phyloP scores from a whole-genome alignment of 2,797 vertebrate species.

The Poecilia wingei region DNA sequence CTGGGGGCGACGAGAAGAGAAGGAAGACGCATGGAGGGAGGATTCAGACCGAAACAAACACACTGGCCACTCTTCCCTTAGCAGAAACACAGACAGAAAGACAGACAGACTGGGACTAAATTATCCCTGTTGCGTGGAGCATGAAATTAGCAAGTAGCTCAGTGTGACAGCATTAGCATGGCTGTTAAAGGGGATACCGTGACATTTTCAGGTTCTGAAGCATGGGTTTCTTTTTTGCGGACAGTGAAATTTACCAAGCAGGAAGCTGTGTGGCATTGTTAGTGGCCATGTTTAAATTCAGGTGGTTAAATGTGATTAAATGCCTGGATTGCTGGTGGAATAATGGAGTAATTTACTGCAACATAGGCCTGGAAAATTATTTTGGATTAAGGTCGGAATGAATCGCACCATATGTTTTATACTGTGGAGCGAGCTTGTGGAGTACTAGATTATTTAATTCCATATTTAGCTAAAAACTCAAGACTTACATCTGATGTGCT shows the following conservation, averaged over 20 bases:
- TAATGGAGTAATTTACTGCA: conserved; percentile 28
- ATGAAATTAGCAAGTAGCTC: conserved; percentile 80
- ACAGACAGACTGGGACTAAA: conserved; percentile 68
- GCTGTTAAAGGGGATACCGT: conserved; percentile 68
- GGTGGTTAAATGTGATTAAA: conserved; percentile 17
- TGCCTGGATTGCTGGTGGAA: conserved; percentile 18
- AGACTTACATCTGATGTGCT: not conserved
- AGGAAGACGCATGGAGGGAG: conserved; percentile 13
- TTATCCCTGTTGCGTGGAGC: conserved; percentile 75
- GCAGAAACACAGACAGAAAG: conserved; percentile 34
- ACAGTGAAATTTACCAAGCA: conserved; percentile 29
- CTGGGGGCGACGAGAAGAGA: not conserved
- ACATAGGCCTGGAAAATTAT: conserved; percentile 18
- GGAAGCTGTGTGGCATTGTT: conserved; percentile 38
- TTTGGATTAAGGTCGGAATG: conserved; percentile 20
- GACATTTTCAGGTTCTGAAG: conserved; percentile 65
- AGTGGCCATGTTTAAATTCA: conserved; percentile 29
- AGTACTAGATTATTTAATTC: conserved; percentile 1
- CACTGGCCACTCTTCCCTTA: conserved; percentile 23
- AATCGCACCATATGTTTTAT: not conserved
- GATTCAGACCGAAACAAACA: conserved; percentile 41
- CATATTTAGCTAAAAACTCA: not conserved
- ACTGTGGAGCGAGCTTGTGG: not conserved
- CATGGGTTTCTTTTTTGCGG: conserved; percentile 42
- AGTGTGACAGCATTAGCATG: conserved; percentile 77